These are phyloP conservation scores for Urocynchramus pylzowi DNA, from an alignment of 2,113 vertebrate species.

Conservation along the genomic window DNA sequence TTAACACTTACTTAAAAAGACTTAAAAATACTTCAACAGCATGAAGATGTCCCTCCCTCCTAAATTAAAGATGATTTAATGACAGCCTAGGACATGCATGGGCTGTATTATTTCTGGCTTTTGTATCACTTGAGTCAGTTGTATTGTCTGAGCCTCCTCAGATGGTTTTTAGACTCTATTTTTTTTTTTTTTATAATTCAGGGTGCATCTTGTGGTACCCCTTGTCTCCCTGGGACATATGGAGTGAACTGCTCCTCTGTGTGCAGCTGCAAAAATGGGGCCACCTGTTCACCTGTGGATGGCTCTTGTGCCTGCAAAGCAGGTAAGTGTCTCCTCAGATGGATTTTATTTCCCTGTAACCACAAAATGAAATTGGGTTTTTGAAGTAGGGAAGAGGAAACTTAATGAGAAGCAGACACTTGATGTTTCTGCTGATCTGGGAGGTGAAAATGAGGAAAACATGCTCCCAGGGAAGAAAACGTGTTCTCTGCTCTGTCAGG, in stretches of 20 bases:
- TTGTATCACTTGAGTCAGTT: neutral
- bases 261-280: conserved; percentile 88
- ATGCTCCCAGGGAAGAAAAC: neutral
- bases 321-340: conserved; percentile 72
- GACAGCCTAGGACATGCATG: neutral
- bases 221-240: conserved; percentile 80
- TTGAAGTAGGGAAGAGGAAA: neutral
- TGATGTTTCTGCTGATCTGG: neutral
- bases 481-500: neutral
- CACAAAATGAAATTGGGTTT: neutral
- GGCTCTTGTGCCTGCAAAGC: conserved; percentile 90
- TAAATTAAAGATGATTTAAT: neutral
- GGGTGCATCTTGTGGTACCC: conserved; percentile 81
- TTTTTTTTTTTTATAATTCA: conserved; percentile 17
- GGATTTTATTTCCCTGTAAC: neutral
- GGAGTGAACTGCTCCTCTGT: conserved; percentile 88
- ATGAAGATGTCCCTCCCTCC: neutral
- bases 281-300: conserved; percentile 87
- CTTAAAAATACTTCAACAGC: neutral
- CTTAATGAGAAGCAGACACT: neutral
- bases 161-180: neutral
- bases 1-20: neutral
- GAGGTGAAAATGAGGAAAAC: neutral
- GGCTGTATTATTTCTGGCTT: neutral
- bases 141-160: neutral